These are phyloP conservation scores for Aplysina aerophoba DNA, from an alignment of 37 sponge, comb jelly and placozoan species.

Conservation along the genomic window DNA sequence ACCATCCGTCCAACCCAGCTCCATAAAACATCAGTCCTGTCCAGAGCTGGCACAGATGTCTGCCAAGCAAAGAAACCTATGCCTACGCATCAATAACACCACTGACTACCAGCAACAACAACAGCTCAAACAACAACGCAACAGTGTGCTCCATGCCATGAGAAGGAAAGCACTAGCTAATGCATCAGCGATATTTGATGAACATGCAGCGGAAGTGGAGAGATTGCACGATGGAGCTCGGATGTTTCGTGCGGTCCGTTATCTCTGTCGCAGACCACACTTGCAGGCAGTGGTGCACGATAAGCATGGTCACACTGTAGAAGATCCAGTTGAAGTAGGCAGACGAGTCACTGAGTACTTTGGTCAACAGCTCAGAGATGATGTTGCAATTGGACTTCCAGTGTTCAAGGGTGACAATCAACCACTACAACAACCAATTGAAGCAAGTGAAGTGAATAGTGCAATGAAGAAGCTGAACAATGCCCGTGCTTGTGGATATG, in stretches of 20 bases:
- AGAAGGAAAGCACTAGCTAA: slow-evolving; percentile 21
- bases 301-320: slow-evolving; percentile 3
- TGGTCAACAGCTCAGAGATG: not conserved
- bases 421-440: slow-evolving; percentile 20
- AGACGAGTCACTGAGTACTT: not conserved
- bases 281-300: slow-evolving; percentile 21
- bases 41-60: slow-evolving; percentile 33
- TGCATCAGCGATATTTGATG: not conserved
- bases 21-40: too few species aligned
- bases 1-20: too few species aligned
- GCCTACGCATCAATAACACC: slow-evolving; percentile 13
- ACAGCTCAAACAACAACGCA: slow-evolving; percentile 3
- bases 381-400: not conserved
- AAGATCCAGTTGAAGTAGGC: slow-evolving; percentile 17
- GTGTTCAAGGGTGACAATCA: not conserved
- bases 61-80: slow-evolving; percentile 2
- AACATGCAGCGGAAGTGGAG: slow-evolving; percentile 16
- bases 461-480: slow-evolving; percentile 17
- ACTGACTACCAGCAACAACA: slow-evolving; percentile 2
- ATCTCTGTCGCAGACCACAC: slow-evolving; percentile 20
- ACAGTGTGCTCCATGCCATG: slow-evolving; percentile 30
- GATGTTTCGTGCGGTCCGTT: slow-evolving; percentile 5
- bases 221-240: slow-evolving; percentile 12
- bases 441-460: slow-evolving; percentile 20
- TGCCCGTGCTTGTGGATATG: not conserved